Evolutionary conservation across 2,888 invertebrate genomes (phyloP).

Genomic region (Idaea straminata): DNA sequence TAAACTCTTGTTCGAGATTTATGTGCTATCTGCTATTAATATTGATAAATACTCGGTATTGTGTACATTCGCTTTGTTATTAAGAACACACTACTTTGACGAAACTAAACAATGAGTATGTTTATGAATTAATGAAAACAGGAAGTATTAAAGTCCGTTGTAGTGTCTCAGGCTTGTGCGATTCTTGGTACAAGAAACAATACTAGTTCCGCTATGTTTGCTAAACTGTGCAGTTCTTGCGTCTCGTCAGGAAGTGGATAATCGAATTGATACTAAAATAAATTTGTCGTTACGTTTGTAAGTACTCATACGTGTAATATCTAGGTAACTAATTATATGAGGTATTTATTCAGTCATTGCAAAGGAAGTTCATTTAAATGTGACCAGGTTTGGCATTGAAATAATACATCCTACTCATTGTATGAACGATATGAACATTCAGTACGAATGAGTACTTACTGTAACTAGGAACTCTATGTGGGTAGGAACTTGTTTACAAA

Average conservation of each 20-base stretch:
- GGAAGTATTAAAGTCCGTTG: slow-evolving; percentile 69
- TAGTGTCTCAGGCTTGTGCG: slow-evolving; percentile 66
- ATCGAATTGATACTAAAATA: slow-evolving; percentile 28
- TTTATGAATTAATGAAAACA: slow-evolving; percentile 76
- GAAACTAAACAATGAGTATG: slow-evolving; percentile 59
- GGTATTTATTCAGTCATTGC: slow-evolving; percentile 22
- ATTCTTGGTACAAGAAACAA: slow-evolving; percentile 73
- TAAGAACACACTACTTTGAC: slow-evolving; percentile 33
- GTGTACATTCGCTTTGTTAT: slow-evolving; percentile 19
- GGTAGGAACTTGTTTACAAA: neutral
- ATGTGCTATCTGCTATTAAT: neutral
- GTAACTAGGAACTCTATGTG: neutral
- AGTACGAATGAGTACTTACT: neutral
- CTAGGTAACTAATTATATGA: neutral
- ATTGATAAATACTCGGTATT: neutral
- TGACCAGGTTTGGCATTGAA: slow-evolving; percentile 38
- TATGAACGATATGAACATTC: neutral
- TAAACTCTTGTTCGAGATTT: neutral
- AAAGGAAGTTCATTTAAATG: slow-evolving; percentile 37
- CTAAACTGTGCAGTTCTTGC: slow-evolving; percentile 51
- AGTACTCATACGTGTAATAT: neutral
- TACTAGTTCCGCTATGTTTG: slow-evolving; percentile 76
- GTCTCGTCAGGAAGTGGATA: slow-evolving; percentile 67
- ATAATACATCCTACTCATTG: slow-evolving; percentile 30
- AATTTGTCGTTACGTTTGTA: neutral